phyloP scores from a whole-genome alignment of 2,797 vertebrate genomes.

The Aplochiton taeniatus region DNA sequence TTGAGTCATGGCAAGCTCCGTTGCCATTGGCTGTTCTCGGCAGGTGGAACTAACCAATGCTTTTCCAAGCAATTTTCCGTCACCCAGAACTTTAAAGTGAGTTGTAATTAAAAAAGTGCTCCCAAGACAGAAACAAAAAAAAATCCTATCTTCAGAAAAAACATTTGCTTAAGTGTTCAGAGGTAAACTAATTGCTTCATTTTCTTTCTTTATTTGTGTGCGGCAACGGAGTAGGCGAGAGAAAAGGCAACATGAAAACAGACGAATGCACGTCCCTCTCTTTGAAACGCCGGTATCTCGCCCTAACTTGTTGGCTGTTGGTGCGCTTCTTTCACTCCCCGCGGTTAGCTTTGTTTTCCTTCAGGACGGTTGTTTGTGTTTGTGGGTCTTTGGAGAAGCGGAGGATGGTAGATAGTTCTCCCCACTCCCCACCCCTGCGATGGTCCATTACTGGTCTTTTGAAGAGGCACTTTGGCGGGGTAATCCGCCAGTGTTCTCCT shows the following conservation, averaged over 20 bases:
- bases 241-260: conserved; percentile 55
- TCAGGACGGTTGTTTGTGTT: conserved; percentile 9
- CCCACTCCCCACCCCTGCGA: conserved; percentile 20
- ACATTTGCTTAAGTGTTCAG: conserved; percentile 63
- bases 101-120: conserved; percentile 56
- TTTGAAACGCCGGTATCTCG: conserved; percentile 65
- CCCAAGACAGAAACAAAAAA: conserved; percentile 41
- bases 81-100: conserved; percentile 20
- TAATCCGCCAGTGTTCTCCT: neutral
- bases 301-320: conserved; percentile 14
- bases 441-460: neutral
- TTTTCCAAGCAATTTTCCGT: conserved; percentile 11
- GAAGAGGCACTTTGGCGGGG: neutral
- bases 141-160: conserved; percentile 61
- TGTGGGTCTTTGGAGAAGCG: conserved; percentile 33
- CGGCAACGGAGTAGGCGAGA: conserved; percentile 16
- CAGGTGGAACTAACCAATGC: conserved; percentile 7
- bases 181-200: conserved; percentile 68
- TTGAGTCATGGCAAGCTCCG: neutral
- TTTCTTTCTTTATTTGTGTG: conserved; percentile 46
- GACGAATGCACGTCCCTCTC: conserved; percentile 38
- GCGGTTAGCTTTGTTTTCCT: conserved; percentile 27
- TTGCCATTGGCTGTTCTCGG: conserved; percentile 3
- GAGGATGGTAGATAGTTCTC: conserved; percentile 24
- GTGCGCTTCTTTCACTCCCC: conserved; percentile 18